Conservation (phyloP, 2,888 invertebrate species). For the Orthosia incerta region DNA sequence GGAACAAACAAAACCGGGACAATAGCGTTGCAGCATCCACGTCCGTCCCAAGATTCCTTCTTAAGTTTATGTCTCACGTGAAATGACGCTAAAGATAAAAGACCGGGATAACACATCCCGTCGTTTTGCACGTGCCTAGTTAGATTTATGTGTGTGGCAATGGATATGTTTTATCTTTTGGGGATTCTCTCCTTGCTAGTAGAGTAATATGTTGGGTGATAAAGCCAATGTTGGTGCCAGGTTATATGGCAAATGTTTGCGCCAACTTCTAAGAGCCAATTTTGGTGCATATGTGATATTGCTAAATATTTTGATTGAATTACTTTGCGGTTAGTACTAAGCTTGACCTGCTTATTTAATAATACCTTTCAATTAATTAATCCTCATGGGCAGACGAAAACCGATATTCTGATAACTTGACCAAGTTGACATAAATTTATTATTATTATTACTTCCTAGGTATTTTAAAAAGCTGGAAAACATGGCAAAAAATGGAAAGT, state of each 20-base stretch:
- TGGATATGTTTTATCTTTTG: constrained; percentile 55
- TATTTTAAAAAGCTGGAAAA: too few relatives aligned
- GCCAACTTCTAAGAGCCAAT: constrained; percentile 1
- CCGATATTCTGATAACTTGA: not conserved
- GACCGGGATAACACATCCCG: constrained; percentile 66
- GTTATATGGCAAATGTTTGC: constrained; percentile 15
- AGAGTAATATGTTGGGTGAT: constrained; percentile 30
- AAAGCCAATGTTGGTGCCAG: constrained; percentile 1
- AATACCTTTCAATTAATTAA: not conserved
- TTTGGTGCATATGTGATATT: constrained; percentile 6
- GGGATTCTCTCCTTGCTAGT: constrained; percentile 43
- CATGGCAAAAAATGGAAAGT: too few relatives aligned
- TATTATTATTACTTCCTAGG: not conserved
- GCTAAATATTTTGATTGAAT: constrained; percentile 14
- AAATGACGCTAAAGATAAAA: constrained; percentile 70
- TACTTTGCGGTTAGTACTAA: not conserved
- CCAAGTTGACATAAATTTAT: not conserved
- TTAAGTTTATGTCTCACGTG: constrained; percentile 70
- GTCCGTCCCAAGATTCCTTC: constrained; percentile 61
- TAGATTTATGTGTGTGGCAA: constrained; percentile 64
- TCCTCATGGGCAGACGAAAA: not conserved
- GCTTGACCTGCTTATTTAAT: not conserved
- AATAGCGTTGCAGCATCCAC: constrained; percentile 33
- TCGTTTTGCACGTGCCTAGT: constrained; percentile 63
- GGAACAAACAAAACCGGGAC: constrained; percentile 19